Conservation (phyloP, 1,140 invertebrate genomes). For the Schlechtendalia chinensis region DNA sequence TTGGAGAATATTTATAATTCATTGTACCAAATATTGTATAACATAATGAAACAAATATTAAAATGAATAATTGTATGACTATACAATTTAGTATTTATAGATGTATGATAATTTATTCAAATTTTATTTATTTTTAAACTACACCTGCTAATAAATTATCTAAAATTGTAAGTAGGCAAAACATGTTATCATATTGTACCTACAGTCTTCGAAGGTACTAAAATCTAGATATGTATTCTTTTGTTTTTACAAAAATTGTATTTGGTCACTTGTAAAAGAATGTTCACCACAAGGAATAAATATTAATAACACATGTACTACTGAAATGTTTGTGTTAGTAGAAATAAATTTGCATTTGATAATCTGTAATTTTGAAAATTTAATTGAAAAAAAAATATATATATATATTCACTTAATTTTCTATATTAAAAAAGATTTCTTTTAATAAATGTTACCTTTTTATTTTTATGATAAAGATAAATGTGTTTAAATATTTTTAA, state of each 20-base stretch:
- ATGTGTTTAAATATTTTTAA: neutral
- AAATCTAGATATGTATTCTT: slow-evolving; percentile 46
- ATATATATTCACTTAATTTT: neutral
- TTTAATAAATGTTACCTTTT: neutral
- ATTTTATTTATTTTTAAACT: slow-evolving; percentile 4
- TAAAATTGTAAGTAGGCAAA: slow-evolving; percentile 39
- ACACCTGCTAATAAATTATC: slow-evolving; percentile 21
- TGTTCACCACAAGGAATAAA: slow-evolving; percentile 22
- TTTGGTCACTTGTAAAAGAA: slow-evolving; percentile 27
- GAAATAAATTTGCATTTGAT: slow-evolving; percentile 35
- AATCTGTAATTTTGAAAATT: slow-evolving; percentile 22
- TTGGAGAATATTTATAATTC: slow-evolving; percentile 8
- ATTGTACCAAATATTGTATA: slow-evolving; percentile 28
- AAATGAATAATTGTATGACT: neutral
- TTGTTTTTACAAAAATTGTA: slow-evolving; percentile 25
- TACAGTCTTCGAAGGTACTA: slow-evolving; percentile 26
- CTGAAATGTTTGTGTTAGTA: slow-evolving; percentile 37
- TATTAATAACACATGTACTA: slow-evolving; percentile 11
- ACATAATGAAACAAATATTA: slow-evolving; percentile 27
- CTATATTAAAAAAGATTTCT: neutral
- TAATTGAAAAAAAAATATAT: slow-evolving; percentile 30
- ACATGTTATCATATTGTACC: slow-evolving; percentile 12
- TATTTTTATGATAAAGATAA: neutral
- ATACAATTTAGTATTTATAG: slow-evolving; percentile 9
- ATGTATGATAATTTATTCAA: neutral